Base-by-base conservation (phyloP, 92 coral and sea anemone species). In the Anthopleura xanthogrammica region DNA sequence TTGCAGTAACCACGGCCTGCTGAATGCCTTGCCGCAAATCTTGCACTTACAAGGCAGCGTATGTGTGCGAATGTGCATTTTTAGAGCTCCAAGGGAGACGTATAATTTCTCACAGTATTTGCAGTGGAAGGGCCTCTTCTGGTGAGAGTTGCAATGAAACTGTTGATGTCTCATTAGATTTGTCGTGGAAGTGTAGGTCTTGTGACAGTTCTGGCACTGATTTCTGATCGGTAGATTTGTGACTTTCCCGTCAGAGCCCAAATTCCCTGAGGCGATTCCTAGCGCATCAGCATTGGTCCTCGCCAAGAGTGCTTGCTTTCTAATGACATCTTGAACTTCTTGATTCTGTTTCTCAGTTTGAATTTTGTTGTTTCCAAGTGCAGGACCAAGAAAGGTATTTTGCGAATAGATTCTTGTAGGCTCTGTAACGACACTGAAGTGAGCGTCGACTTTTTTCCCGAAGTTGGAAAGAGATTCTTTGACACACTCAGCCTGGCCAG, bases 1-100 rank as follows among this genome's bases (percentile, higher is more conserved):
- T 58, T 94, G 98, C 29, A 94, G 79, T n/a, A 94, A 55, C 98
- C 98, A 94, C 13, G 96, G 94, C 17, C 98, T 88, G 62, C 98
- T 94, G 88, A 94, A 94, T 3, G 98, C 95, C 75, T 94, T 94
- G 22, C 98, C 98, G 48, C 98, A 94, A 10, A 94, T 88, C 77
- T 86, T 86, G 85, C 98, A 94, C 54, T 88, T 87, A 73, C 98
- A 94, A 73, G 98, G 98, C 77, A 94, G 82, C 52, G 98, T 94
- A 70, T 94, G 98, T 29, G 98, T 94, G 74, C 98, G 98, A 50
- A 94, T 94, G 78, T 94, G 98, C 98, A 94, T 94, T 80, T 92
- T 94, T 58, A 94, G 90, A 62, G 98, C 98, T 14, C 98, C 98
- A 43, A 94, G 88, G 5, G 98, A 94, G 4, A 86, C 74, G 78